A percentile compares a stretch with the other conserved stretches of the same genome.
Evolutionary conservation across 2,113 vertebrate species (phyloP).

Genomic region (Jaculus jaculus): DNA sequence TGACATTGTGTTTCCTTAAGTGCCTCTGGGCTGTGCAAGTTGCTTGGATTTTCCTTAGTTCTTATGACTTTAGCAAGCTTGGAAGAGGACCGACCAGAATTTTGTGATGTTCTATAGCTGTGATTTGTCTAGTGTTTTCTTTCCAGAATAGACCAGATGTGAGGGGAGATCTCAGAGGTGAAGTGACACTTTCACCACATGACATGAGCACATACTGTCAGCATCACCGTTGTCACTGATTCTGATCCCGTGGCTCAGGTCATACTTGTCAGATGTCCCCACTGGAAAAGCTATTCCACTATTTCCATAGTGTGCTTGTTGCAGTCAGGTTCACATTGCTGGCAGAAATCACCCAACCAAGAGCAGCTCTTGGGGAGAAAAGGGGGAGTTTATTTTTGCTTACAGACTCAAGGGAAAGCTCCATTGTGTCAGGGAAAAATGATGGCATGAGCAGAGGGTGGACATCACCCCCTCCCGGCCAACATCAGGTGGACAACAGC

Average conservation of each 20-base stretch:
- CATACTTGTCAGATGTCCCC: background rate
- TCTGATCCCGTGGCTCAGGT: background rate
- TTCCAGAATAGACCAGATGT: background rate
- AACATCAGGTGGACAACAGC: too few relatives aligned
- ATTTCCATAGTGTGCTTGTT: background rate
- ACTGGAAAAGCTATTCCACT: background rate
- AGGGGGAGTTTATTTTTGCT: too few relatives aligned
- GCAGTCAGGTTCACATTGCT: too few relatives aligned
- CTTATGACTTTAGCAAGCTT: background rate
- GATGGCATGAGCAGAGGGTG: too few relatives aligned
- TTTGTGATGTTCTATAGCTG: background rate
- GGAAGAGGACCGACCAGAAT: background rate
- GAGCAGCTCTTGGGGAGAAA: too few relatives aligned
- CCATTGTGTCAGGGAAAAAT: too few relatives aligned
- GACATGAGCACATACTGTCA: background rate
- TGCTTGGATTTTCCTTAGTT: background rate
- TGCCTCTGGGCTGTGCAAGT: background rate
- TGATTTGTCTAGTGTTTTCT: background rate
- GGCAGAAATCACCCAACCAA: too few relatives aligned
- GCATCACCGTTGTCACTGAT: background rate
- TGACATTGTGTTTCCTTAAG: background rate
- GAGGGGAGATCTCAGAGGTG: background rate
- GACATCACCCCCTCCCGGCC: too few relatives aligned
- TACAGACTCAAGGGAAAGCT: too few relatives aligned
- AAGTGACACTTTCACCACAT: background rate